Conservation (phyloP, 2,797 vertebrate genomes). For the Protonibea diacanthus region DNA sequence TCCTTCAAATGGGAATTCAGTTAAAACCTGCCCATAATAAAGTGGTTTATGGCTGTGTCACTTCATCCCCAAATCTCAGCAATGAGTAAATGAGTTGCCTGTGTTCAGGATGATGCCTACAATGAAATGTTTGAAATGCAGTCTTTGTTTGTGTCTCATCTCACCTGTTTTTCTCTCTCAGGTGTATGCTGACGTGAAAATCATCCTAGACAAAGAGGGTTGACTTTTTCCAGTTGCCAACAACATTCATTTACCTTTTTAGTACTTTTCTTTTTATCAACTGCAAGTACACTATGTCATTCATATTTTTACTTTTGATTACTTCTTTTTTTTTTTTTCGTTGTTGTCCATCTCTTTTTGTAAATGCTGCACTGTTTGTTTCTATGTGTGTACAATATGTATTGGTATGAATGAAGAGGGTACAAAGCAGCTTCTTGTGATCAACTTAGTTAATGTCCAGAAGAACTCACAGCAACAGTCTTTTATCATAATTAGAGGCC, state of each 20-base stretch:
- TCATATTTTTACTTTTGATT: slow-evolving; percentile 76
- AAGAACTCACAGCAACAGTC: slow-evolving; percentile 17
- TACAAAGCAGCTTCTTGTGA: slow-evolving; percentile 29
- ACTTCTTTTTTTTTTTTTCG: slow-evolving; percentile 16
- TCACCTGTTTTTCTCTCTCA: slow-evolving; percentile 72
- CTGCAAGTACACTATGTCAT: slow-evolving; percentile 56
- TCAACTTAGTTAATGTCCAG: slow-evolving; percentile 21
- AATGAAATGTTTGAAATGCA: background rate
- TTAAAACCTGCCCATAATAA: background rate
- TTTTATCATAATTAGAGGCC: slow-evolving; percentile 45
- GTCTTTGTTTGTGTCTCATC: background rate
- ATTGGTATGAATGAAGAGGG: slow-evolving; percentile 41
- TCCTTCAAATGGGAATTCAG: background rate
- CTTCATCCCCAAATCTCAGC: background rate
- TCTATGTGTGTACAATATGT: slow-evolving; percentile 33
- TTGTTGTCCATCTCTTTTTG: slow-evolving; percentile 61
- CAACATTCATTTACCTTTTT: slow-evolving; percentile 60
- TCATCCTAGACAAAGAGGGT: slow-evolving; percentile 92
- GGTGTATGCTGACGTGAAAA: slow-evolving; percentile 95
- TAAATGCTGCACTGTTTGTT: slow-evolving; percentile 59
- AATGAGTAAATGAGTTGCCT: background rate
- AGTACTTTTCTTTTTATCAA: slow-evolving; percentile 70
- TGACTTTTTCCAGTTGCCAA: slow-evolving; percentile 75
- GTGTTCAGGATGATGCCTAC: too few species aligned
- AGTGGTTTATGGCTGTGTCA: background rate